Base-by-base conservation (phyloP, 2,888 invertebrate species). In the Lissocephala sabroskyi region DNA sequence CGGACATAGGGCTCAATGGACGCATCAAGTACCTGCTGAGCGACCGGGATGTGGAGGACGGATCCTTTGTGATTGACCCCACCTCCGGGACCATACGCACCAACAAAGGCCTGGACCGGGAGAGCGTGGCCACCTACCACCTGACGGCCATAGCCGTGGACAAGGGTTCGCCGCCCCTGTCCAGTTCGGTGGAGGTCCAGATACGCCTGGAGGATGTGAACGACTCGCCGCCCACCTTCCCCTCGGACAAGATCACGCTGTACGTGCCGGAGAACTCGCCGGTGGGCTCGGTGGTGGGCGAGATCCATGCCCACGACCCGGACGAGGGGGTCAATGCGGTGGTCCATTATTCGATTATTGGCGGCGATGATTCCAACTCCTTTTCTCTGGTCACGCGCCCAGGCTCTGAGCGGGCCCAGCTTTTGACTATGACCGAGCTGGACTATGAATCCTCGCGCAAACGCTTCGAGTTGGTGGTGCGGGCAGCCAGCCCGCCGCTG, bases 261-360 rank as follows among this genome's bases (percentile, higher is more conserved):
- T 95, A 94, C 81, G 92, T 98, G 3, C 88, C 95, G 0, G 98
- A 99, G 85, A 98, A 99, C 82, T 96, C 96, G n/a, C 97, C 98
- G 0, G 90, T 97, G 1, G 98, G 97, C 0, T 95, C 97, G 0
- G 93, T 94, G 0, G 95, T 98, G 0, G 97, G 97, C 0, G 92
- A 93, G 75, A 91, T 98, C 46, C 89, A 92, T 71, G 95, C 97
- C 0, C 91, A 90, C 65, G 97, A 98, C 85, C 95, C 96, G 0
- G 97, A 98, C 70, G 95, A 96, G 79, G 97, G 96, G 0, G 88
- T 90, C 0, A 96, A 97, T 82, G 95, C 96, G 1, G 90, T 93
- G 1, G 93, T 98, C 0, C 94, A 95, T 74, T 99, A 98, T 83
- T 94, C 95, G 7, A 96, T 99, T 32, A 95, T 96, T 76, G 97